These are phyloP conservation scores for Teleiodes luculella DNA, from an alignment of 2,888 invertebrate genomes.

Conservation along the genomic window DNA sequence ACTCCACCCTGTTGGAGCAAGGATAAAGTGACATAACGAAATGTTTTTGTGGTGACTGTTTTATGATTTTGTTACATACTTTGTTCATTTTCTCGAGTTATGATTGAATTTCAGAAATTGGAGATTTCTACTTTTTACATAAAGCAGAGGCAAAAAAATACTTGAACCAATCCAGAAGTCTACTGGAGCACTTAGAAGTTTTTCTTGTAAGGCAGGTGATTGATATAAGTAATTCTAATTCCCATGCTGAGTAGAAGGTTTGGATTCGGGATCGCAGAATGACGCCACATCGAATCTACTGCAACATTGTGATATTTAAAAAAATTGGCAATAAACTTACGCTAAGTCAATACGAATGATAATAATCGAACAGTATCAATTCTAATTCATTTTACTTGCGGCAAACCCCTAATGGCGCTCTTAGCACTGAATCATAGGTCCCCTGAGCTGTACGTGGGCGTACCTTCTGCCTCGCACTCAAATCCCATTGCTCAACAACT, in stretches of 20 bases:
- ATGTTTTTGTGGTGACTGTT: too few relatives aligned
- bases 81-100: too few relatives aligned
- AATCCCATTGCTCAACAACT: constrained; percentile 35
- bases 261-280: too few relatives aligned
- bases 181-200: background rate
- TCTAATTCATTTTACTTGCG: constrained; percentile 2
- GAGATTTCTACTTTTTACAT: too few relatives aligned
- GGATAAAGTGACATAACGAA: background rate
- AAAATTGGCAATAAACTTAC: background rate
- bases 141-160: background rate
- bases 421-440: constrained; percentile 41
- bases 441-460: constrained; percentile 31
- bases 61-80: too few relatives aligned
- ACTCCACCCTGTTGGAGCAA: constrained; percentile 25
- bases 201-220: too few relatives aligned
- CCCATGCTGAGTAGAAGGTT: too few relatives aligned
- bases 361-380: background rate
- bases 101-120: too few relatives aligned
- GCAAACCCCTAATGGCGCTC: constrained; percentile 35
- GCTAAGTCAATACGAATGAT: background rate
- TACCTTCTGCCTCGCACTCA: constrained; percentile 21
- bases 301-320: too few relatives aligned
- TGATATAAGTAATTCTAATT: too few relatives aligned
- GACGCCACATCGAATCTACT: too few relatives aligned
- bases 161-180: background rate